A percentile compares a stretch with the other conserved stretches of the same genome.
Conservation (phyloP, 2,113 vertebrate genomes). For the Phyllostomus hastatus region DNA sequence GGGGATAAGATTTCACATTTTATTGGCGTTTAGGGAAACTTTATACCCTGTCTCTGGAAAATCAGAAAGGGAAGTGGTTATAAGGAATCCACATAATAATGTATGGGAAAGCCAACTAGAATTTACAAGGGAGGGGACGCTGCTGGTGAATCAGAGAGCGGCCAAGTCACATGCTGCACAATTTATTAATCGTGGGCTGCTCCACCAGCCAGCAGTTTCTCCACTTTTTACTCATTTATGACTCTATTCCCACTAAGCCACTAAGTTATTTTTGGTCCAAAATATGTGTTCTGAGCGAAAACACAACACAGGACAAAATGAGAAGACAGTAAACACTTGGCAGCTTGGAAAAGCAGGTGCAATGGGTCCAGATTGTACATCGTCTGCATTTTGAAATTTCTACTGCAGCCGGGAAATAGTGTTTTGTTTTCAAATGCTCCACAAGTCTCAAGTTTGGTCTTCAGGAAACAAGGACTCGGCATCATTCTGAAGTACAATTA, state of each 20-base stretch:
- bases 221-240: conserved; percentile 78
- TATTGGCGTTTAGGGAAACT: conserved; percentile 86
- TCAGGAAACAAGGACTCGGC: conserved; percentile 54
- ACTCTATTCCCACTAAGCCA: conserved; percentile 74
- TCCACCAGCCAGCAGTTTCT: conserved; percentile 76
- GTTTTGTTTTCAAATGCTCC: conserved; percentile 68
- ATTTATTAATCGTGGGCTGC: conserved; percentile 79
- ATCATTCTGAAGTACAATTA: conserved; percentile 61
- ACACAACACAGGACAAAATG: conserved; percentile 65
- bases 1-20: conserved; percentile 83
- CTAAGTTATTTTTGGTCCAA: conserved; percentile 79
- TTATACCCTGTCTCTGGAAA: conserved; percentile 88
- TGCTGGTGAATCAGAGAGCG: conserved; percentile 82
- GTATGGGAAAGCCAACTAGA: conserved; percentile 84
- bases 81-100: conserved; percentile 87
- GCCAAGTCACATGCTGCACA: conserved; percentile 76
- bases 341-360: conserved; percentile 69
- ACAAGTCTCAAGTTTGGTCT: conserved; percentile 34
- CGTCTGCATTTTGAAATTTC: conserved; percentile 51
- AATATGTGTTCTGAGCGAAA: conserved; percentile 77
- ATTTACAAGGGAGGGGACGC: conserved; percentile 84
- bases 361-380: conserved; percentile 50
- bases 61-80: conserved; percentile 89
- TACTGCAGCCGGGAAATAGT: conserved; percentile 46
- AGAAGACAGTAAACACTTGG: conserved; percentile 74